Percentiles rank a stretch among this genome's conserved stretches.
Evolutionary conservation across 1,140 invertebrate species (phyloP).

Genomic region (Littorina saxatilis): DNA sequence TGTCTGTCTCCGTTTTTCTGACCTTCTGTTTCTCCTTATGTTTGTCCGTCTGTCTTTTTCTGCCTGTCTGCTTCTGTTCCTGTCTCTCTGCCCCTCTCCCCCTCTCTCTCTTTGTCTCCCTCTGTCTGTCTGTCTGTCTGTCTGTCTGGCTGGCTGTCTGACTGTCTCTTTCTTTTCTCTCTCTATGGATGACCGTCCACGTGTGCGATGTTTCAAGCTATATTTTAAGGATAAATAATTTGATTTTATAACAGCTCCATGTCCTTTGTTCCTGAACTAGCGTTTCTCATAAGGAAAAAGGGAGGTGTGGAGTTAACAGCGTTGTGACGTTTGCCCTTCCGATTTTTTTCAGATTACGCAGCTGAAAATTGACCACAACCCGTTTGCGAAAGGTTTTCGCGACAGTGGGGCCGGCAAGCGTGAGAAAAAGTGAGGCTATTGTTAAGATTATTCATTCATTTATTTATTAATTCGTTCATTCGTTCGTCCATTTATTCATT

Average conservation of each 20-base stretch:
- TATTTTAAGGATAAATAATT: no score
- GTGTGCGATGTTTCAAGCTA: no score
- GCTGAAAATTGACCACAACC: conserved; percentile 95
- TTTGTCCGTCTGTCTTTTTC: neutral
- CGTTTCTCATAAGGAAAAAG: no score
- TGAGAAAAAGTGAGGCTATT: conserved; percentile 65
- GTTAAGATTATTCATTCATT: no score
- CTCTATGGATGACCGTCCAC: no score
- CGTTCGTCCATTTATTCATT: no score
- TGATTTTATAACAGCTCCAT: no score
- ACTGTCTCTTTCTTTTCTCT: conserved; percentile 16
- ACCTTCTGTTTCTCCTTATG: neutral
- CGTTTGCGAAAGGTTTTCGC: conserved; percentile 96
- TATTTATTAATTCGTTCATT: no score
- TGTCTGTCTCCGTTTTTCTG: neutral
- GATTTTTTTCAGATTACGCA: conserved; percentile 86
- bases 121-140: conserved; percentile 7
- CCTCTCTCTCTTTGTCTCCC: neutral
- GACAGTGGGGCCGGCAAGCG: conserved; percentile 81
- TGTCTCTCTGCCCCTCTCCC: neutral
- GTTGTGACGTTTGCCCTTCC: no score
- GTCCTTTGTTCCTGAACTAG: no score
- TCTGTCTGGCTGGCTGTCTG: conserved; percentile 2
- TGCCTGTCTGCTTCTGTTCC: neutral
- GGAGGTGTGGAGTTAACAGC: no score